phyloP scores from a whole-genome alignment of 1,140 invertebrate genomes.

The Lepidurus arcticus region DNA sequence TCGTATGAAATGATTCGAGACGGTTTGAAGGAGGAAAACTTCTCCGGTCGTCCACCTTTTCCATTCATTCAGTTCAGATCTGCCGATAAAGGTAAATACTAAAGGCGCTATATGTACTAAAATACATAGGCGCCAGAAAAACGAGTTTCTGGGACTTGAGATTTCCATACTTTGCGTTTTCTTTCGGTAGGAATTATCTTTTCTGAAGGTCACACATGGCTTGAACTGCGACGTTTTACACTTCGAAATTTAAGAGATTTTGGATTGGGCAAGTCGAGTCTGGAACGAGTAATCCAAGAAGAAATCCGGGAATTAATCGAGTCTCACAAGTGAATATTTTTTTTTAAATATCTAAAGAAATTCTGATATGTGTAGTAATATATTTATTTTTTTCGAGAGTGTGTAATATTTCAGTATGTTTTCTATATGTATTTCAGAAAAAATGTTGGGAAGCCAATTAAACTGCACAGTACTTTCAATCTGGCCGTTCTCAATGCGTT shows the following conservation, averaged over 20 bases:
- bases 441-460: conserved; percentile 25
- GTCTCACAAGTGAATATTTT: neutral
- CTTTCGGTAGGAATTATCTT: conserved; percentile 33
- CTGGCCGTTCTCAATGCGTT: conserved; percentile 29
- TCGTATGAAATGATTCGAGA: conserved; percentile 2
- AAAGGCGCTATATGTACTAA: too few relatives aligned
- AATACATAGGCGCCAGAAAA: too few relatives aligned
- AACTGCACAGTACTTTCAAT: conserved; percentile 25
- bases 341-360: neutral
- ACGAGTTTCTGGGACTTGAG: too few relatives aligned
- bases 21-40: conserved; percentile 12
- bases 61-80: neutral
- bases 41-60: neutral
- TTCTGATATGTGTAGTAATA: neutral
- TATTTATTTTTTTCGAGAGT: too few relatives aligned
- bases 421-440: neutral
- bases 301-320: conserved; percentile 35
- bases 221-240: conserved; percentile 37
- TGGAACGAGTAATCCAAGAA: conserved; percentile 36
- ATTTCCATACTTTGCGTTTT: neutral
- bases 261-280: conserved; percentile 36
- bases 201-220: conserved; percentile 35
- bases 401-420: neutral
- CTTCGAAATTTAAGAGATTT: conserved; percentile 37
- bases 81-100: neutral